Evolutionary conservation across 2,113 vertebrate species (phyloP), one percentile per base, ranked within the genome.

Genomic region (Chaetops frenatus): DNA sequence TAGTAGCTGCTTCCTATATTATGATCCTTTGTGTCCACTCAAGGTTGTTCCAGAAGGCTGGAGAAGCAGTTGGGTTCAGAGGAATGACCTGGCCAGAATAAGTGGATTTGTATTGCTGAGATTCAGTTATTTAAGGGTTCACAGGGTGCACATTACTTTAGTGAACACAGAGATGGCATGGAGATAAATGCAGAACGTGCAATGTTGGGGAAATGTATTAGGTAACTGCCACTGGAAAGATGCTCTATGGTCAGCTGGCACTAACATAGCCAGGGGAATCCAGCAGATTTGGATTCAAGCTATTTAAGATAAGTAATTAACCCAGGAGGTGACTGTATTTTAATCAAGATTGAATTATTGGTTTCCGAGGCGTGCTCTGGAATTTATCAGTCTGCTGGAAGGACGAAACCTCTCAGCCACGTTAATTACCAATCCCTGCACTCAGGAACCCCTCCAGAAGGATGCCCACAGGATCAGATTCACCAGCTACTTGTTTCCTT

Each of bases 281-380:
- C 33, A 1, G 8, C 3, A 54, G 24, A 42, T 57, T 38, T 70
- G 44, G 57, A 18, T 95, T 78, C 87, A 73, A 91, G 60, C 48
- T 91, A 18, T 94, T 90, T 69, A 72, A 58, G 74, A 44, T 81
- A 60, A 96, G 56, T 93, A 86, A 79, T 96, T 82, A 91, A 85
- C 86, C 86, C 21, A 10, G 62, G 48, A 95, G 67, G 58, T 95
- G 70, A 93, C 60, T 77, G 27, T 81, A 40, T 93, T 96, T 94
- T 84, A 95, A 81, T 95, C 85, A 80, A 86, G 48, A 79, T 60
- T 82, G 88, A 91, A 83, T 90, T 92, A 79, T 36, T 70, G 85
- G 81, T 62, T 67, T 88, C 20, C 51, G 28, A 57, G 80, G 56
- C 5, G 0, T 11, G 9, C 48, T 42, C 44, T 94, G 88, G 87